Conservation (phyloP, 2,888 invertebrate species). For the Epirrita christyi region DNA sequence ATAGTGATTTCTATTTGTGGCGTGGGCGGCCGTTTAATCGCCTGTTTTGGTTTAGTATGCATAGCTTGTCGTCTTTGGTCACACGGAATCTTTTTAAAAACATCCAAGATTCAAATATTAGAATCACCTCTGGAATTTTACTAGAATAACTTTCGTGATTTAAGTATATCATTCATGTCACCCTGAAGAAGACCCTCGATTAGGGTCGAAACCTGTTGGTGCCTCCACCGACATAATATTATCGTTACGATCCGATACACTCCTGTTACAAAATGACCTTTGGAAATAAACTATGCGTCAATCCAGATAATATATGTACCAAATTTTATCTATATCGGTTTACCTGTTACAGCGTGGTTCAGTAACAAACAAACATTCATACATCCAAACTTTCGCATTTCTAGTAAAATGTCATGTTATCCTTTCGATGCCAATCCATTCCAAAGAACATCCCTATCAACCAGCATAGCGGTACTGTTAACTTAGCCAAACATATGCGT, state of each 20-base stretch:
- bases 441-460: conserved; percentile 51
- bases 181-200: too few species aligned
- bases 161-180: too few species aligned
- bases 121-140: too few species aligned
- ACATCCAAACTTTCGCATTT: background rate
- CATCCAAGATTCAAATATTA: too few species aligned
- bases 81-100: too few species aligned
- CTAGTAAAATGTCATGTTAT: too few species aligned
- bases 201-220: too few species aligned
- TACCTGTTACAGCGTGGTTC: too few species aligned
- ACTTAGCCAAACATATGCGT: conserved; percentile 43
- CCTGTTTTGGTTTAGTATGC: conserved; percentile 8
- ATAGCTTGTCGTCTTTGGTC: background rate
- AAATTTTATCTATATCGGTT: background rate
- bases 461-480: conserved; percentile 61
- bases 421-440: conserved; percentile 49
- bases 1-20: background rate
- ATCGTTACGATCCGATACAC: too few species aligned
- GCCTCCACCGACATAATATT: too few species aligned
- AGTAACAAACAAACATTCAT: background rate
- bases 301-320: background rate
- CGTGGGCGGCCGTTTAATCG: conserved; percentile 3
- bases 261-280: too few species aligned
- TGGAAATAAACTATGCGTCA: background rate
- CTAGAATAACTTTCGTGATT: too few species aligned